Conservation (phyloP, 2,797 vertebrate species). For the Platalea minor region DNA sequence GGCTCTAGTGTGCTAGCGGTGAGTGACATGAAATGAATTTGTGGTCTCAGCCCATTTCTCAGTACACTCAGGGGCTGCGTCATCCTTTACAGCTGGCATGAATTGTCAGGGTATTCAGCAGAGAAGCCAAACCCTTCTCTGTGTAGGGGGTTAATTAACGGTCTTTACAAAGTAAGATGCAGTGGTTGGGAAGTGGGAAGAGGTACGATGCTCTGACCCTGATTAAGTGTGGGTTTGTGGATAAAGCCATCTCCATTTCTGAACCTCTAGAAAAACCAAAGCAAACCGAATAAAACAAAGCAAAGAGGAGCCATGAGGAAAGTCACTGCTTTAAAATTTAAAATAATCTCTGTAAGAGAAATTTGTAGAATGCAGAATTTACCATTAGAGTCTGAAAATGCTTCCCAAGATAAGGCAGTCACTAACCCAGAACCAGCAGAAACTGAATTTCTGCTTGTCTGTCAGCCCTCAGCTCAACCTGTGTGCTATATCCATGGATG, state of each 20-base stretch:
- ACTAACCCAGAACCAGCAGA: background rate
- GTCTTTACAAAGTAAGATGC: background rate
- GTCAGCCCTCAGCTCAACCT: background rate
- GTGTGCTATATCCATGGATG: no score
- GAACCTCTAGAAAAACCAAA: constrained; percentile 16
- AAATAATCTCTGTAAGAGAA: background rate
- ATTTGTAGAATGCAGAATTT: background rate
- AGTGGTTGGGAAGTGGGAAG: constrained; percentile 8
- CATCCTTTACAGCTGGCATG: background rate
- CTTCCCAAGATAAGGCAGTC: background rate
- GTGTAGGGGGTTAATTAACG: background rate
- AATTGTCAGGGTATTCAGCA: background rate
- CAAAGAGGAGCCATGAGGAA: background rate
- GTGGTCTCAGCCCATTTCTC: constrained; percentile 18
- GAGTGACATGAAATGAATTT: background rate
- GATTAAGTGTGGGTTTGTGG: constrained; percentile 30
- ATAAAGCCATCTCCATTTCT: background rate
- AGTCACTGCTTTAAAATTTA: background rate
- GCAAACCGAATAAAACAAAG: background rate
- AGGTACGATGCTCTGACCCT: background rate
- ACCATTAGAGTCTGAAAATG: background rate
- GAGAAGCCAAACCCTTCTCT: background rate
- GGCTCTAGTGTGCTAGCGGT: background rate
- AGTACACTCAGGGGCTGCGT: background rate
- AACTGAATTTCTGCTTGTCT: background rate